Percentiles rank a stretch among this genome's conserved stretches.
phyloP scores from a whole-genome alignment of 2,113 vertebrate species.

The Phocoena sinus region DNA sequence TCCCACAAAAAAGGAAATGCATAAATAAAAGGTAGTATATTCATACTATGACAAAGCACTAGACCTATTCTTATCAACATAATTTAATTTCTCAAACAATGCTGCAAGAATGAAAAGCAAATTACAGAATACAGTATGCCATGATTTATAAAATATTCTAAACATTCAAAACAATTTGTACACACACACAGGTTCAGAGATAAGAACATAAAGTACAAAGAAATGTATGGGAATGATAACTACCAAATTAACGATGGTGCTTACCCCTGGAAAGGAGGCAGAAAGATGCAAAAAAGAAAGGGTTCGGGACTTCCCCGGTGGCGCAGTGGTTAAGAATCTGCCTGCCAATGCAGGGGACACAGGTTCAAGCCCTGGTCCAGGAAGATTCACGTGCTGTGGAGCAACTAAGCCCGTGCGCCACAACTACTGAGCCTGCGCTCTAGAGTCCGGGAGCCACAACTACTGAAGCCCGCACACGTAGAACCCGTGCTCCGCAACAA shows the following conservation, averaged over 20 bases:
- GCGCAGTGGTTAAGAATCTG: too few relatives aligned
- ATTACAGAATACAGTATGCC: neutral
- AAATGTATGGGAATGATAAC: neutral
- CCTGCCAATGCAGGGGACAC: too few relatives aligned
- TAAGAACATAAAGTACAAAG: neutral
- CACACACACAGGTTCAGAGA: neutral
- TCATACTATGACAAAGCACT: neutral
- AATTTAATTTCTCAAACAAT: neutral
- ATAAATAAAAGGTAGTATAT: neutral
- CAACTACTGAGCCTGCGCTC: too few relatives aligned
- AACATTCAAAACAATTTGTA: neutral
- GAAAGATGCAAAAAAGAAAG: neutral
- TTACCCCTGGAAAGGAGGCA: neutral
- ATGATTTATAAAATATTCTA: neutral
- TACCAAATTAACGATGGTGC: neutral
- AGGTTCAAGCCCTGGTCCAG: too few relatives aligned
- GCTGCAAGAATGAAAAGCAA: neutral
- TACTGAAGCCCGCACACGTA: too few relatives aligned
- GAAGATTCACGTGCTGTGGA: too few relatives aligned
- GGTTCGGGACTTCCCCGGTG: too few relatives aligned
- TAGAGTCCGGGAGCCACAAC: too few relatives aligned
- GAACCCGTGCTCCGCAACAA: too few relatives aligned
- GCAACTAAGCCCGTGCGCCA: too few relatives aligned
- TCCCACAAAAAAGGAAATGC: neutral
- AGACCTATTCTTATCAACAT: neutral